These are phyloP conservation scores for Zeuzera pyrina DNA, from an alignment of 2,888 invertebrate genomes.

Conservation along the genomic window DNA sequence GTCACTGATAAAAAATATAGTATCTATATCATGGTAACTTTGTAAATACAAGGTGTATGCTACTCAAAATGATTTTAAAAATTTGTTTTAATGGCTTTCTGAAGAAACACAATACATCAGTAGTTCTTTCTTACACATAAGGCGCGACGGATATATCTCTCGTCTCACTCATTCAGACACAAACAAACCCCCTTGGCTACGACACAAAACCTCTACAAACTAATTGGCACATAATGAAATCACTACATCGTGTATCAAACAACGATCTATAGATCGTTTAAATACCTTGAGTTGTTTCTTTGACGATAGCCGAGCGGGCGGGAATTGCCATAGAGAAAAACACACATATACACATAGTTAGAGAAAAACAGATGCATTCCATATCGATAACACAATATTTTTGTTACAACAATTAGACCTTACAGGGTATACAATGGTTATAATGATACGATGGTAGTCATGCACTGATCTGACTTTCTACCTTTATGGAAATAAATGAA, in stretches of 20 bases:
- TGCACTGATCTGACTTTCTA: conserved; percentile 6
- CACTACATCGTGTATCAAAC: conserved; percentile 48
- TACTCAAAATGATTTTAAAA: no score
- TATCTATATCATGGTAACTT: no score
- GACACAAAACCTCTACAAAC: conserved; percentile 65
- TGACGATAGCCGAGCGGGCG: conserved; percentile 76
- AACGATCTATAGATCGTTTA: conserved; percentile 22
- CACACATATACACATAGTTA: conserved; percentile 78
- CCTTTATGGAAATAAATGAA: no score
- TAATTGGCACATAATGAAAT: conserved; percentile 55
- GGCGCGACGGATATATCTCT: conserved; percentile 40
- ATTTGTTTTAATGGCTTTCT: no score
- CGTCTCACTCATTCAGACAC: conserved; percentile 44
- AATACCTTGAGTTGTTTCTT: conserved; percentile 73
- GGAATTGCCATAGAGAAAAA: conserved; percentile 81
- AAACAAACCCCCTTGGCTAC: conserved; percentile 72
- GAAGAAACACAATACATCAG: no score
- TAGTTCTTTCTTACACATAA: no score
- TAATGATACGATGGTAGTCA: conserved; percentile 27
- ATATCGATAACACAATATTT: conserved; percentile 1
- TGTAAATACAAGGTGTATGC: no score
- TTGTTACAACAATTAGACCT: conserved; percentile 7
- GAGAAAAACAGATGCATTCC: conserved; percentile 72
- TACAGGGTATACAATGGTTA: no score
- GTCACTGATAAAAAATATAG: no score